Percentiles rank a stretch among this genome's conserved stretches.
Conservation (phyloP, 2,888 invertebrate species). For the Spilarctia lutea region DNA sequence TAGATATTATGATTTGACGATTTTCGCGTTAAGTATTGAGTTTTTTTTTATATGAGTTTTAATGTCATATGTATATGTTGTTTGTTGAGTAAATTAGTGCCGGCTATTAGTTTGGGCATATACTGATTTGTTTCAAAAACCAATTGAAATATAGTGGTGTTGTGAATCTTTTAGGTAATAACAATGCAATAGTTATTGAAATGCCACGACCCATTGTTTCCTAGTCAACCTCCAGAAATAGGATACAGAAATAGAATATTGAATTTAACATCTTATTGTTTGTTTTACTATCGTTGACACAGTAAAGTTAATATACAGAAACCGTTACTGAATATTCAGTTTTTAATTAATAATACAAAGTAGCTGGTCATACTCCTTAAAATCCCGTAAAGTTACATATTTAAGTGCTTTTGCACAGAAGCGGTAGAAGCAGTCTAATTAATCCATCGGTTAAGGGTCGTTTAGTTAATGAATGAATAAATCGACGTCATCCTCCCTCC, state of each 20-base stretch:
- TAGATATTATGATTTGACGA: too few species aligned
- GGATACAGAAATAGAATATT: neutral
- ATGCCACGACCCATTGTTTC: too few species aligned
- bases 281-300: neutral
- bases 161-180: too few species aligned
- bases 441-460: slow-evolving; percentile 68
- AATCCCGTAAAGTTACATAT: slow-evolving; percentile 41
- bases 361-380: slow-evolving; percentile 44
- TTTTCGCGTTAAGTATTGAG: too few species aligned
- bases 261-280: neutral
- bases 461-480: slow-evolving; percentile 84
- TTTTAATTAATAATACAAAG: slow-evolving; percentile 1
- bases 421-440: slow-evolving; percentile 72
- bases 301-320: neutral
- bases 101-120: too few species aligned
- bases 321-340: neutral
- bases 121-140: too few species aligned
- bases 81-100: too few species aligned
- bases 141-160: too few species aligned
- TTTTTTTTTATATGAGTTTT: too few species aligned
- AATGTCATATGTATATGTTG: too few species aligned
- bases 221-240: too few species aligned
- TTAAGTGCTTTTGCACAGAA: slow-evolving; percentile 47
- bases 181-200: too few species aligned
- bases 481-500: slow-evolving; percentile 66